Conservation (phyloP, 2,888 invertebrate genomes). For the Eristalis tenax region DNA sequence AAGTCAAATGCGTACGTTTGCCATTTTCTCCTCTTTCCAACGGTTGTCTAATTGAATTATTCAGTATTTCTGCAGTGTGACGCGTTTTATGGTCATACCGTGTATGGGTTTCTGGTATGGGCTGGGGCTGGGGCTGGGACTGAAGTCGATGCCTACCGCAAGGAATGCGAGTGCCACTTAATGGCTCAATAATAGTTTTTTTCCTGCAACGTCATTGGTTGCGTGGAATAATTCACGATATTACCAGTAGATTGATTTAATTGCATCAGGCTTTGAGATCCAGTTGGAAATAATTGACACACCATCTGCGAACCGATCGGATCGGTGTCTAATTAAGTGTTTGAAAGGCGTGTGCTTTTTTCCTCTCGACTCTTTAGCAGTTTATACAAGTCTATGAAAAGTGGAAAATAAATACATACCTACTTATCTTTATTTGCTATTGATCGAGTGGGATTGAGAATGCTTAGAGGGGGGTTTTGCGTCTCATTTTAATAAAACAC, state of each 20-base stretch:
- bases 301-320: not conserved
- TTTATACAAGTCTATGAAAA: not conserved
- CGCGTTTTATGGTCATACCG: not conserved
- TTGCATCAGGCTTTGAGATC: not conserved
- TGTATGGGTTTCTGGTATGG: constrained; percentile 1
- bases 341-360: not conserved
- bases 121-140: not conserved
- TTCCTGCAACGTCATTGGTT: not conserved
- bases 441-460: not conserved
- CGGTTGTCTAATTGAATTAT: constrained; percentile 42
- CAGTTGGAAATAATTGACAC: not conserved
- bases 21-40: not conserved
- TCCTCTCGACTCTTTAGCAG: not conserved
- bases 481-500: too few species aligned
- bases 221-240: not conserved
- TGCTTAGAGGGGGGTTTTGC: not conserved
- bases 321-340: not conserved
- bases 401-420: not conserved
- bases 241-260: not conserved
- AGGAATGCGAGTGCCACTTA: not conserved
- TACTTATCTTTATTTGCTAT: not conserved
- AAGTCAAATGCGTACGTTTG: constrained; percentile 27
- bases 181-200: not conserved
- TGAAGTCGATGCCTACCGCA: not conserved
- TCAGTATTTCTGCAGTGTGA: constrained; percentile 5